Base-by-base conservation (phyloP, 2,113 vertebrate species). In the Neomonachus schauinslandi region DNA sequence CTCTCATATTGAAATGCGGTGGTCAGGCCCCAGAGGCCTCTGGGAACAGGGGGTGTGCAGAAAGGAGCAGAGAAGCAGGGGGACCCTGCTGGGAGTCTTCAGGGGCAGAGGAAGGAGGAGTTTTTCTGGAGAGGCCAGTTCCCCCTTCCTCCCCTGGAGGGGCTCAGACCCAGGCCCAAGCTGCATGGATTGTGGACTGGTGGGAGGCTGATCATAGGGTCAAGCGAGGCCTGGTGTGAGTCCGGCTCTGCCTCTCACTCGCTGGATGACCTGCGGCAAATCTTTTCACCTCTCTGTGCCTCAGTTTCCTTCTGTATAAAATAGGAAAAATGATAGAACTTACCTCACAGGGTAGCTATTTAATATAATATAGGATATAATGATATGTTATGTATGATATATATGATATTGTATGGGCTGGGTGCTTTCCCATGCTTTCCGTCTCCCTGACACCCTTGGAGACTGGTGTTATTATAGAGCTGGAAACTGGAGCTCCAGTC, bases 221-320 rank as follows among this genome's bases (percentile, higher is more conserved):
- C 31, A 13, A 6, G 12, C 5, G 18, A 21, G 82, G 39, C 2
- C 51, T 24, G 55, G 24, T 7, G 31, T 31, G 46, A 65, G 15
- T 10, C 65, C 4, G 0, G 10, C 31, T 87, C 84, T 91, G 57
- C 21, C 76, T 91, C 22, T 69, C 2, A 0, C 5, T 63, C 61
- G 63, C 94, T 85, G 26, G 31, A 33, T 90, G 91, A 57, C 28
- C 21, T 8, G 4, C 10, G 16, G n/a, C 36, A 79, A 67, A 3
- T 24, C 15, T 59, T 53, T 89, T 69, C 2, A 5, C 80, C 39
- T 90, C 55, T 92, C 92, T 92, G 72, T 55, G 77, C 49, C 53
- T 93, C 51, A 16, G 76, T 63, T 90, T 90, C 77, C n/a, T 94
- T 16, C 63, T 92, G 74, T 76, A 83, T 63, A 71, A 61, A 42